phyloP scores from a whole-genome alignment of 2,797 vertebrate species.

The Choloepus didactylus region DNA sequence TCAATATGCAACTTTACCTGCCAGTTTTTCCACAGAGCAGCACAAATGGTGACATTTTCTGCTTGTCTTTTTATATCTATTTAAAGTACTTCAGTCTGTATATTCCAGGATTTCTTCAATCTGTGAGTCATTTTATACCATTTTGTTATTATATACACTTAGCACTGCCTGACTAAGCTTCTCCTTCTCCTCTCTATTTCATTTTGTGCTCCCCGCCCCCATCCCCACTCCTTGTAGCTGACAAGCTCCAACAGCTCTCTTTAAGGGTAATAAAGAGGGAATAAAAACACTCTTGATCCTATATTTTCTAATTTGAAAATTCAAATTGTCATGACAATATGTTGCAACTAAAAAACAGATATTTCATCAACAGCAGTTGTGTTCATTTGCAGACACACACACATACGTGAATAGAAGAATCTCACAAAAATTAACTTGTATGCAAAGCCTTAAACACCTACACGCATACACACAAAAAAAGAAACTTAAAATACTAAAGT shows the following conservation, averaged over 20 bases:
- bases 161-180: not conserved
- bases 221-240: not conserved
- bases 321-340: constrained; percentile 29
- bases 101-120: not conserved
- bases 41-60: not conserved
- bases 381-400: not conserved
- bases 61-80: not conserved
- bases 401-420: not conserved
- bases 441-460: not conserved
- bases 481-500: constrained; percentile 7
- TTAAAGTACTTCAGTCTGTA: not conserved
- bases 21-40: not conserved
- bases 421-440: constrained; percentile 25
- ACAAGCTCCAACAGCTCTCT: not conserved
- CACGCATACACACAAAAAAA: not conserved
- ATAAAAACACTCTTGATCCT: not conserved
- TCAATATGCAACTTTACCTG: constrained; percentile 18
- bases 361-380: not conserved
- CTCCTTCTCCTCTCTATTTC: no score
- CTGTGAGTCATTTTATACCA: not conserved
- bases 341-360: not conserved
- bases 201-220: no score
- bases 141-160: not conserved
- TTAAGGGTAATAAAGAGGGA: not conserved
- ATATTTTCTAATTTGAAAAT: constrained; percentile 59